These are phyloP conservation scores for Oligia latruncula DNA, from an alignment of 2,888 invertebrate genomes.

Conservation along the genomic window DNA sequence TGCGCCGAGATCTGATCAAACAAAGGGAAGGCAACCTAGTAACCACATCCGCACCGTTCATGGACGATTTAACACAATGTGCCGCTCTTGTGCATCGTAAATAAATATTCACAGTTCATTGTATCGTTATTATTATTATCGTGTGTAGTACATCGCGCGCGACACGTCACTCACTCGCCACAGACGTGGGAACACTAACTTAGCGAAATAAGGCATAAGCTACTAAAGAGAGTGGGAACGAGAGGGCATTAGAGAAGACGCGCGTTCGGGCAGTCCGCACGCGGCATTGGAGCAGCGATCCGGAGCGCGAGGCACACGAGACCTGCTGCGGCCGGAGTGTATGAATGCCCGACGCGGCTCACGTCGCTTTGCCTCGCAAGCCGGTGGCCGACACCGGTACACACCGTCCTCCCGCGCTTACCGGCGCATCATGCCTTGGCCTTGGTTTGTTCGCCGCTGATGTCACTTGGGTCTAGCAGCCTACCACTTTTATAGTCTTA, in stretches of 20 bases:
- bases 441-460: slow-evolving; percentile 59
- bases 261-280: slow-evolving; percentile 64
- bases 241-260: slow-evolving; percentile 77
- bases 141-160: slow-evolving; percentile 69
- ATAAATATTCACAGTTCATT: slow-evolving; percentile 77
- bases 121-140: slow-evolving; percentile 74
- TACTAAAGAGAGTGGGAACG: slow-evolving; percentile 80
- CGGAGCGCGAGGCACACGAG: slow-evolving; percentile 60
- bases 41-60: slow-evolving; percentile 68
- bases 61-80: slow-evolving; percentile 70
- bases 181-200: slow-evolving; percentile 82
- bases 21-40: slow-evolving; percentile 48
- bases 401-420: slow-evolving; percentile 29
- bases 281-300: slow-evolving; percentile 51
- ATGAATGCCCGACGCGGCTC: slow-evolving; percentile 26
- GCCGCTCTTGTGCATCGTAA: slow-evolving; percentile 71
- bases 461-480: slow-evolving; percentile 56
- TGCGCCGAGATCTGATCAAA: slow-evolving; percentile 71
- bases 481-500: slow-evolving; percentile 52
- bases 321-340: slow-evolving; percentile 42
- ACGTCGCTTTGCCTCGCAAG: slow-evolving; percentile 21
- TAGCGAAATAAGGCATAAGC: slow-evolving; percentile 72
- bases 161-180: slow-evolving; percentile 81
- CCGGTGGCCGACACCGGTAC: slow-evolving; percentile 13
- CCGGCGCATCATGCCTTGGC: slow-evolving; percentile 50